Evolutionary conservation across 2,797 vertebrate species (phyloP).

Genomic region (Melanotaenia maccullochi): DNA sequence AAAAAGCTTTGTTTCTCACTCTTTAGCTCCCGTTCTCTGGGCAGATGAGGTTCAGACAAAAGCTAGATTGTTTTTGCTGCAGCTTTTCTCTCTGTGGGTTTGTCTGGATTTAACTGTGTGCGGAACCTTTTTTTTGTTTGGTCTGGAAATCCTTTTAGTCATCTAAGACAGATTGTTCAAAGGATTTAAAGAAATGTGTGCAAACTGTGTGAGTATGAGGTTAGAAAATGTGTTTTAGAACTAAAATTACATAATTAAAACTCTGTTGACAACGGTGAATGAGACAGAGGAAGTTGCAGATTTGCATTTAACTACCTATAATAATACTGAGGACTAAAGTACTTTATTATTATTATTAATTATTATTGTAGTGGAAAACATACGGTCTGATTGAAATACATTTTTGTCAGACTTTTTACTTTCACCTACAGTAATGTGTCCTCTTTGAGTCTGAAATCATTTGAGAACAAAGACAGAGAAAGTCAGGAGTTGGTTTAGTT

Average conservation of each 20-base stretch:
- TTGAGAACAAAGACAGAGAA: conserved; percentile 15
- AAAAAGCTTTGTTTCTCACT: conserved; percentile 63
- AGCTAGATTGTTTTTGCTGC: conserved; percentile 20
- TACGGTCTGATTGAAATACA: not conserved
- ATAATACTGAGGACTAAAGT: not conserved
- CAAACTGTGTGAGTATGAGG: not conserved
- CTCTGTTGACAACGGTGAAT: not conserved
- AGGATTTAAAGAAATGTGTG: not conserved
- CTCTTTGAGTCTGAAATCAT: not conserved
- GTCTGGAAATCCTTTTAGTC: conserved; percentile 22
- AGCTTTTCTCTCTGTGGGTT: conserved; percentile 24
- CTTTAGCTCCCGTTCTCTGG: not conserved
- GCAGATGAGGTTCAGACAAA: conserved; percentile 34
- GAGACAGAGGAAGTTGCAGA: not conserved
- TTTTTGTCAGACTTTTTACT: not conserved
- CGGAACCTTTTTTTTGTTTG: not conserved
- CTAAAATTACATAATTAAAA: not conserved
- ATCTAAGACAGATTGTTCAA: not conserved
- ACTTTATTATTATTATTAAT: not conserved
- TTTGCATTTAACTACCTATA: not conserved
- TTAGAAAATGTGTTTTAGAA: not conserved
- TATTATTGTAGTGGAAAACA: not conserved
- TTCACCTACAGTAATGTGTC: not conserved
- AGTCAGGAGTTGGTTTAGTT: not conserved
- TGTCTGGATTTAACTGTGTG: conserved; percentile 21